A percentile compares a stretch with the other conserved stretches of the same genome.
Conservation (phyloP, 2,797 vertebrate genomes). For the Hydrophis major region DNA sequence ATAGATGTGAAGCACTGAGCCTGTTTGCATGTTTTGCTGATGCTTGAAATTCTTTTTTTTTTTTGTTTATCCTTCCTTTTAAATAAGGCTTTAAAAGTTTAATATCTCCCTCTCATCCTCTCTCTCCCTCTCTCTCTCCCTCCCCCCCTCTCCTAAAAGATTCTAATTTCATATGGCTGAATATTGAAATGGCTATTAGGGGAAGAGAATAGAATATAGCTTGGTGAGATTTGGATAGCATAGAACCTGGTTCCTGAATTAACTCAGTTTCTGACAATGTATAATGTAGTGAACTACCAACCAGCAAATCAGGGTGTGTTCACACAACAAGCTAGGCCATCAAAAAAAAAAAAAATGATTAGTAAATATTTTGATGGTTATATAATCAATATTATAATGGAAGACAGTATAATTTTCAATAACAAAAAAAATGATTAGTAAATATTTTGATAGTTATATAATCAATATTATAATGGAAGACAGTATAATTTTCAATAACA, state of each 20-base stretch:
- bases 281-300: background rate
- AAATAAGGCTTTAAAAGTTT: background rate
- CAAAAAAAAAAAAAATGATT: background rate
- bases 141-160: background rate
- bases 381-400: too few relatives aligned
- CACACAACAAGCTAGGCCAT: background rate
- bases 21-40: too few relatives aligned
- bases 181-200: background rate
- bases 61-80: too few relatives aligned
- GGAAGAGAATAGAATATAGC: background rate
- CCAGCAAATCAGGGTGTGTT: background rate
- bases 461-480: too few relatives aligned
- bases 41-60: background rate
- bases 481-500: too few relatives aligned
- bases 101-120: too few relatives aligned
- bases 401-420: too few relatives aligned
- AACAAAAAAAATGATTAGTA: too few relatives aligned
- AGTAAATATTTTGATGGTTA: too few relatives aligned
- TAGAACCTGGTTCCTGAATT: background rate
- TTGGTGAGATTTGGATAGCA: background rate
- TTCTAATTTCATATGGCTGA: background rate
- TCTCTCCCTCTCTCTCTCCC: too few relatives aligned
- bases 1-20: background rate
- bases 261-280: background rate
- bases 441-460: too few relatives aligned